Percentiles rank a stretch among this genome's conserved stretches.
phyloP scores from a whole-genome alignment of 2,797 vertebrate species.

The Trematomus bernacchii region DNA sequence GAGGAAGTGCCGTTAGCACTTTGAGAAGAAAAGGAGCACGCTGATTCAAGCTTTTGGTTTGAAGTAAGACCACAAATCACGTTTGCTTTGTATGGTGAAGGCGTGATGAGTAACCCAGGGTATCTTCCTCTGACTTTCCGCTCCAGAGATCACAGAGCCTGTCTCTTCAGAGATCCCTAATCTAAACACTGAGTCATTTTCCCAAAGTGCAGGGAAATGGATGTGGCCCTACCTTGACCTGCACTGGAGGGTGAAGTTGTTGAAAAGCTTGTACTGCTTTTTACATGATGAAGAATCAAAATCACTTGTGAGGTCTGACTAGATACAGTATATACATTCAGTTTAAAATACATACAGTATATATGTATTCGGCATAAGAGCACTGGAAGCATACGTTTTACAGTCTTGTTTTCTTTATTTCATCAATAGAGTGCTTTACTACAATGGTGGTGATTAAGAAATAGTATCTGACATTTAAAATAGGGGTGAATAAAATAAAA shows the following conservation, averaged over 20 bases:
- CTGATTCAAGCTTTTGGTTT: slow-evolving; percentile 32
- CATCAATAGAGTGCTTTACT: neutral
- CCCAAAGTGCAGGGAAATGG: slow-evolving; percentile 21
- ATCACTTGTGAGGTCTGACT: slow-evolving; percentile 14
- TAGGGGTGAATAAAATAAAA: slow-evolving; percentile 2
- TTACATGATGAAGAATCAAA: slow-evolving; percentile 10
- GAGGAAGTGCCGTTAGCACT: slow-evolving; percentile 38
- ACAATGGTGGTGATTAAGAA: neutral
- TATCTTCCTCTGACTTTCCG: slow-evolving; percentile 45
- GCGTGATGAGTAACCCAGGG: slow-evolving; percentile 66
- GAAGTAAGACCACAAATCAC: slow-evolving; percentile 56
- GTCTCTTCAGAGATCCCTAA: slow-evolving; percentile 58
- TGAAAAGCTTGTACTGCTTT: slow-evolving; percentile 28
- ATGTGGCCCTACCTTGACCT: slow-evolving; percentile 51
- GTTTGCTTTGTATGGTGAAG: slow-evolving; percentile 44
- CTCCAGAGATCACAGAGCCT: slow-evolving; percentile 59
- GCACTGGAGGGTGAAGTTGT: slow-evolving; percentile 2
- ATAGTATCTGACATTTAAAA: neutral
- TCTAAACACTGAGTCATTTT: slow-evolving; percentile 58
- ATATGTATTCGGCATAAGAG: neutral
- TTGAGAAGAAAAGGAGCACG: slow-evolving; percentile 22
- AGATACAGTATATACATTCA: neutral
- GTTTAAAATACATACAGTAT: too few species aligned
- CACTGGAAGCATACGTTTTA: neutral
- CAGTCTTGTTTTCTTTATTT: neutral